These are phyloP conservation scores for Scatophagus argus DNA, from an alignment of 2,113 vertebrate species.

Conservation along the genomic window DNA sequence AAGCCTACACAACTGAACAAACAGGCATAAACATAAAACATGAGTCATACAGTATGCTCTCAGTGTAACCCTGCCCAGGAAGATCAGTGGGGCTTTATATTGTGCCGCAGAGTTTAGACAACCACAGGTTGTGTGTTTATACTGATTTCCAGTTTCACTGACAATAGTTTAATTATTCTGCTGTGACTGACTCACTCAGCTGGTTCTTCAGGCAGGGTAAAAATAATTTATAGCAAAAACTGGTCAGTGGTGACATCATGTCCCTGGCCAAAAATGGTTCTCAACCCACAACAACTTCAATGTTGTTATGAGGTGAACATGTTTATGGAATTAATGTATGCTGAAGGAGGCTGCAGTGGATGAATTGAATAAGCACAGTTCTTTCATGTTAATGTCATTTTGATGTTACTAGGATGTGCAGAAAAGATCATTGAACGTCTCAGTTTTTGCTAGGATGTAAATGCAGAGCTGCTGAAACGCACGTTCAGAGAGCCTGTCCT, in stretches of 20 bases:
- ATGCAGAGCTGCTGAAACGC: conserved; percentile 11
- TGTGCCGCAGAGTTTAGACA: conserved; percentile 22
- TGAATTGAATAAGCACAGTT: too few species aligned
- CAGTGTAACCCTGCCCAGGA: conserved; percentile 25
- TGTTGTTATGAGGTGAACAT: too few species aligned
- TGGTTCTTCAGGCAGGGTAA: not conserved
- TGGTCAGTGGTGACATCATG: too few species aligned
- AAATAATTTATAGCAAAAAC: too few species aligned
- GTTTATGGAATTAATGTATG: too few species aligned
- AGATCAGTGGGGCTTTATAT: conserved; percentile 24
- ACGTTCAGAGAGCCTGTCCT: conserved; percentile 1
- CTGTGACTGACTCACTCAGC: conserved; percentile 9
- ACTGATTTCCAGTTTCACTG: conserved; percentile 40
- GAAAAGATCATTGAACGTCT: too few species aligned
- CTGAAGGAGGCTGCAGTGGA: too few species aligned
- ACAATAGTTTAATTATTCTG: conserved; percentile 44
- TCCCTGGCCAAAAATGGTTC: too few species aligned
- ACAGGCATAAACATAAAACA: conserved; percentile 23
- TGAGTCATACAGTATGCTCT: conserved; percentile 39
- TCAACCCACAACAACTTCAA: too few species aligned
- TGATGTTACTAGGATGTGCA: too few species aligned
- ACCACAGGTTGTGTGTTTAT: conserved; percentile 50
- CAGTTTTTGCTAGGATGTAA: too few species aligned
- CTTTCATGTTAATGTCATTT: too few species aligned
- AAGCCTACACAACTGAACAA: conserved; percentile 36